These are phyloP conservation scores for Corythoichthys haematopterus DNA, from an alignment of 2,113 vertebrate genomes.

Conservation along the genomic window DNA sequence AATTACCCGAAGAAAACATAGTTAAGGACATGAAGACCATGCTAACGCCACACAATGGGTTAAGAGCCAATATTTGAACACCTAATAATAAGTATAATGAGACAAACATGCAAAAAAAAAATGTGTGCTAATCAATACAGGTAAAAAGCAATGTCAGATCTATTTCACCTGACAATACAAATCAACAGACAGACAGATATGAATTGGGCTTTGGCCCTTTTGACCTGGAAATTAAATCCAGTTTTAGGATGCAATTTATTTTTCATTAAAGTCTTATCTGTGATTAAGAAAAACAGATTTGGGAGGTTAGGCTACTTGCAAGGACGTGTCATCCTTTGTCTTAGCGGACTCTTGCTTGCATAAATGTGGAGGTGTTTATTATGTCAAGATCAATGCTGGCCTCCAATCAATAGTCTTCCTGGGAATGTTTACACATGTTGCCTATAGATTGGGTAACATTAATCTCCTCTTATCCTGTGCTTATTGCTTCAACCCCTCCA, in stretches of 20 bases:
- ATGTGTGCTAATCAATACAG: background rate
- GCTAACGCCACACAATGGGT: background rate
- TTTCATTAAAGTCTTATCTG: background rate
- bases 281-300: background rate
- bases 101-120: too few species aligned
- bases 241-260: background rate
- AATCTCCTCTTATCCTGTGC: slow-evolving; percentile 30
- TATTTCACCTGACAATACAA: background rate
- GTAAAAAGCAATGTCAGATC: background rate
- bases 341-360: slow-evolving; percentile 43
- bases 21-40: too few species aligned
- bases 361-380: slow-evolving; percentile 52
- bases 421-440: slow-evolving; percentile 35
- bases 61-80: background rate
- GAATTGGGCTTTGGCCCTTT: background rate
- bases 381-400: slow-evolving; percentile 49
- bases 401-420: slow-evolving; percentile 53
- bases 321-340: slow-evolving; percentile 33
- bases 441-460: slow-evolving; percentile 47
- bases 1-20: too few species aligned
- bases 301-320: slow-evolving; percentile 9
- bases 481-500: slow-evolving; percentile 18
- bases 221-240: background rate
- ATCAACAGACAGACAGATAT: background rate
- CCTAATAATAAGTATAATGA: background rate